These are phyloP conservation scores for Hyposoter dolosus DNA, from an alignment of 2,888 invertebrate genomes.

Conservation along the genomic window DNA sequence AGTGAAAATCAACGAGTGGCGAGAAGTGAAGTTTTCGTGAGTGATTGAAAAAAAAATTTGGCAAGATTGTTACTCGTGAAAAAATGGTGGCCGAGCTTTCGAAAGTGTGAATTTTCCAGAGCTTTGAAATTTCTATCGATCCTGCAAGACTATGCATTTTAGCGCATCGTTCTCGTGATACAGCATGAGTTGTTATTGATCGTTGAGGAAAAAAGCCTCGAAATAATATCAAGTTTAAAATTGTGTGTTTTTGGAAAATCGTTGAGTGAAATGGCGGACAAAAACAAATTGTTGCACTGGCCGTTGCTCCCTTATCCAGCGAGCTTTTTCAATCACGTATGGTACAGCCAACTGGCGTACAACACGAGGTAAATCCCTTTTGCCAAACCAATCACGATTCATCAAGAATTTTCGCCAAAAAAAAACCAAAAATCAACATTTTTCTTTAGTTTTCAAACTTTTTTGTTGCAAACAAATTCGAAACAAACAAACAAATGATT, in stretches of 20 bases:
- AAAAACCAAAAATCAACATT: neutral
- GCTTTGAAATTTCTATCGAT: neutral
- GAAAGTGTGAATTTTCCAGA: neutral
- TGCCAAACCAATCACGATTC: neutral
- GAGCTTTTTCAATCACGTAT: conserved; percentile 81
- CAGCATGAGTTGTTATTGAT: conserved; percentile 52
- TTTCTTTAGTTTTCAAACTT: too few species aligned
- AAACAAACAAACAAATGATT: too few species aligned
- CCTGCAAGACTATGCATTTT: conserved; percentile 29
- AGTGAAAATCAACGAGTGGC: neutral
- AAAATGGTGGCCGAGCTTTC: neutral
- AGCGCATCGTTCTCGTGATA: conserved; percentile 34
- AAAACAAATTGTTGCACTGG: conserved; percentile 83
- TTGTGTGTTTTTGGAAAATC: conserved; percentile 6
- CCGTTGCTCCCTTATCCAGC: conserved; percentile 82
- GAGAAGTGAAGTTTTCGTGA: conserved; percentile 13
- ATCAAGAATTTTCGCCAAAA: neutral
- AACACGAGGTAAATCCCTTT: conserved; percentile 70
- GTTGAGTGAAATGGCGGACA: conserved; percentile 81
- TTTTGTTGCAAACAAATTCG: too few species aligned
- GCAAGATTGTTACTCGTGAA: neutral
- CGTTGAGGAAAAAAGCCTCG: neutral
- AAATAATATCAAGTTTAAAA: conserved; percentile 16
- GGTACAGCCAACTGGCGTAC: conserved; percentile 82
- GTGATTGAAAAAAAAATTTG: neutral